These are phyloP conservation scores for Macrophya annulata DNA, from an alignment of 2,888 invertebrate genomes.

Conservation along the genomic window DNA sequence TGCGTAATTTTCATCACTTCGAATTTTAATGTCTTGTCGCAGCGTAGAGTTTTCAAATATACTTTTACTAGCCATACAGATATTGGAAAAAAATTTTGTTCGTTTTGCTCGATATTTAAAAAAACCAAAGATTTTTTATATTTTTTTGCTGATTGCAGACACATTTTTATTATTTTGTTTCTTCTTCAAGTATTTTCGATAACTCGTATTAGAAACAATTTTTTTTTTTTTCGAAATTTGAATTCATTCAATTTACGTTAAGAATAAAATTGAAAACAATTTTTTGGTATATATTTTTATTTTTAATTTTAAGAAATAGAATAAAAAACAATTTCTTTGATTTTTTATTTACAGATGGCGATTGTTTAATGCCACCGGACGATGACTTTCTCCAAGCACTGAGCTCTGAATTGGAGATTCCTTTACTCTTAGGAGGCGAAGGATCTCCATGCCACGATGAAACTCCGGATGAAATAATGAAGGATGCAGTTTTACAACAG, in stretches of 20 bases:
- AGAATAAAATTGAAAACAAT: neutral
- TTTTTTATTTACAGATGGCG: conserved; percentile 64
- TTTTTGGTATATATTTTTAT: neutral
- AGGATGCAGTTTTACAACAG: conserved; percentile 64
- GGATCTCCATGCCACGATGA: conserved; percentile 66
- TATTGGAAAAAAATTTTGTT: neutral
- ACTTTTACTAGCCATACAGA: neutral
- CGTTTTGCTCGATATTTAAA: too few relatives aligned
- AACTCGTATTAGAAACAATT: neutral
- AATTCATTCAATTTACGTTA: conserved; percentile 4
- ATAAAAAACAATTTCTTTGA: neutral
- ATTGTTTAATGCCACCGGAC: conserved; percentile 65
- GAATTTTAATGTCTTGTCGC: conserved; percentile 1
- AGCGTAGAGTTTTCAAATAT: neutral
- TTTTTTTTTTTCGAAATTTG: neutral
- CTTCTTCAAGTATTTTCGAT: neutral
- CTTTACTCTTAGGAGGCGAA: conserved; percentile 68
- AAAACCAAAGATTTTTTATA: too few relatives aligned
- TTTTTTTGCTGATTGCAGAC: too few relatives aligned
- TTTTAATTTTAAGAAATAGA: too few relatives aligned
- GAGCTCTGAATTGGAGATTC: conserved; percentile 73
- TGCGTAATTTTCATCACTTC: conserved; percentile 31
- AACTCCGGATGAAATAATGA: conserved; percentile 70
- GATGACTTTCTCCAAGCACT: conserved; percentile 74
- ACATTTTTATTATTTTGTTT: too few relatives aligned